phyloP scores from a whole-genome alignment of 2,888 invertebrate species.

The Dasysyrphus albostriatus region DNA sequence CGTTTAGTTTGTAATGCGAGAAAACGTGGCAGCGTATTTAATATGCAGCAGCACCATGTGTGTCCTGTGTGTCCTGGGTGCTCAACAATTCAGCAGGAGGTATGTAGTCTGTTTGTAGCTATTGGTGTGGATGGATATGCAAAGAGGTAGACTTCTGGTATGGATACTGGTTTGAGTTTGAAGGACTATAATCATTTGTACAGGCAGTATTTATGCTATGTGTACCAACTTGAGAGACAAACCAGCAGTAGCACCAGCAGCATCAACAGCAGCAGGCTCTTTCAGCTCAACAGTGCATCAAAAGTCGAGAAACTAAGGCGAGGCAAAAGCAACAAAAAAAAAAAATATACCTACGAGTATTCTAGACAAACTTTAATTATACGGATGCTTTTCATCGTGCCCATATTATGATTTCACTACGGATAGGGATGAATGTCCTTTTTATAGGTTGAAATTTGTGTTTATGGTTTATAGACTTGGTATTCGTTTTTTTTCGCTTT shows the following conservation, averaged over 20 bases:
- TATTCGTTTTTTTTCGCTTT: constrained; percentile 16
- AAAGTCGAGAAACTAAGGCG: constrained; percentile 12
- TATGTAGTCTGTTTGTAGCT: not conserved
- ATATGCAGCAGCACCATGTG: constrained; percentile 52
- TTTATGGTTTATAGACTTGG: constrained; percentile 63
- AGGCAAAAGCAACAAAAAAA: constrained; percentile 12
- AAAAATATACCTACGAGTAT: not conserved
- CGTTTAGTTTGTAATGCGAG: constrained; percentile 10
- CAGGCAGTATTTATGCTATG: constrained; percentile 61
- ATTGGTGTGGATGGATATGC: not conserved
- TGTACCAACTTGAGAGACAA: constrained; percentile 38
- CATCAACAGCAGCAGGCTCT: constrained; percentile 6
- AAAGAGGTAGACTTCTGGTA: constrained; percentile 23
- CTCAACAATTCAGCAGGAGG: constrained; percentile 20
- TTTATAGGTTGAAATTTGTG: constrained; percentile 73
- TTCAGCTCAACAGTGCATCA: constrained; percentile 15
- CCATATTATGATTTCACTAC: constrained; percentile 59
- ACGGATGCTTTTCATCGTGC: constrained; percentile 61
- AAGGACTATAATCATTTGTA: constrained; percentile 69
- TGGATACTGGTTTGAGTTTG: constrained; percentile 49
- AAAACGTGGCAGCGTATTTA: constrained; percentile 25
- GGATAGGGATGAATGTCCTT: constrained; percentile 72
- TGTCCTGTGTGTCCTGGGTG: constrained; percentile 35
- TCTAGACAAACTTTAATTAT: constrained; percentile 71
- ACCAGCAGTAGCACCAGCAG: not conserved